Evolutionary conservation across 2,113 vertebrate species (phyloP), one percentile per base, ranked within the genome.

Genomic region (Castor canadensis): DNA sequence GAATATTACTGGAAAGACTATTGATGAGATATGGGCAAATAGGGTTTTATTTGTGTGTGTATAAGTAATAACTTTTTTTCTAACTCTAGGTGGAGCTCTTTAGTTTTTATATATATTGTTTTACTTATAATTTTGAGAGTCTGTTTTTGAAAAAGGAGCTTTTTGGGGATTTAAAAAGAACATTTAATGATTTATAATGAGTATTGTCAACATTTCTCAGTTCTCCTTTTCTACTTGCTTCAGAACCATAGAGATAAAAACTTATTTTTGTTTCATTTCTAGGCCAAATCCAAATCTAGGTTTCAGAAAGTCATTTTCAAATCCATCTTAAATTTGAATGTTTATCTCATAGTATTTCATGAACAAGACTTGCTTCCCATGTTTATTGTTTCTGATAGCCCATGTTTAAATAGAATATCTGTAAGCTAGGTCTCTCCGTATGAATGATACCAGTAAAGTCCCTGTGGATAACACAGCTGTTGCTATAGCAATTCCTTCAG

Each of bases 61-160:
- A 35, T 52, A 60, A 94, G 71, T 88, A 45, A 11, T 47, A 49
- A 56, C 28, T 47, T 56, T 35, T 7, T 60, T 62, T 87, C 93
- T 89, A 92, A 89, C 98, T 98, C 94, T 98, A 98, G 98, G 82
- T 98, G 98, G 98, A 98, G 98, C 98, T 98, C 82, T 98, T 98
- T 89, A 92, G 87, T 97, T 96, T n/a, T n/a, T n/a, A n/a, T n/a
- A 49, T 69, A 80, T 62, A 38, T 40, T 71, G n/a, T 79, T 92
- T 86, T 67, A 54, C 89, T 85, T 92, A 75, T 66, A 24, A 89
- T 16, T 62, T 89, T 9, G 1, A 0, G 0, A 0, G 28, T 24
- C 47, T 96, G 92, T 54, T 28, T 24, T 95, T 96, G 20, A 13
- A 56, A 52, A 52, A 52, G 16, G 24, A 9, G 28, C 60, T 67